A percentile compares a stretch with the other conserved stretches of the same genome.
These are phyloP conservation scores for Cardiocondyla obscurior DNA, from an alignment of 1,140 invertebrate genomes.

Conservation along the genomic window DNA sequence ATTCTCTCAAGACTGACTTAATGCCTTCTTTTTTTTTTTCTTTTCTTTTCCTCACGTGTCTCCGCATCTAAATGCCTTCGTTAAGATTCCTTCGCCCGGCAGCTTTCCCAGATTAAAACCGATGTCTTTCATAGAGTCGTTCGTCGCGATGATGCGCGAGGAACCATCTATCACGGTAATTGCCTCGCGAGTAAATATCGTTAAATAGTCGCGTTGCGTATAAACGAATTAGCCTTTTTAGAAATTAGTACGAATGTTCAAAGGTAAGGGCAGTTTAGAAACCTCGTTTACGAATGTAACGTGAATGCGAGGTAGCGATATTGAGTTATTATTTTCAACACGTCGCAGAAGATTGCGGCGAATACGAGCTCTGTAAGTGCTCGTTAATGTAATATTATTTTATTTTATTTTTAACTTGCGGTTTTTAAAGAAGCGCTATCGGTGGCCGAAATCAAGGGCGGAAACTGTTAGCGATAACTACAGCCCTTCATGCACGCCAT, in stretches of 20 bases:
- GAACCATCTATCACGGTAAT: neutral
- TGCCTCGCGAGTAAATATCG: neutral
- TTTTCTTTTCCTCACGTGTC: neutral
- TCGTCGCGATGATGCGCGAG: neutral
- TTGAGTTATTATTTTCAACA: neutral
- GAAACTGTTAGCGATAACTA: constrained; percentile 57
- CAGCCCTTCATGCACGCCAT: neutral
- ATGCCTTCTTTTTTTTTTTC: neutral
- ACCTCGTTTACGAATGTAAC: no score
- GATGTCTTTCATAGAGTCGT: neutral
- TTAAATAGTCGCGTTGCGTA: neutral
- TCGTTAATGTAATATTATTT: neutral
- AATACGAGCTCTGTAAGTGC: neutral
- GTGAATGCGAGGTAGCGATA: no score
- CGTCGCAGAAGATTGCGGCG: neutral
- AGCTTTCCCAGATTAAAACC: neutral
- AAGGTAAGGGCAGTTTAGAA: no score
- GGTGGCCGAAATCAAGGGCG: constrained; percentile 48
- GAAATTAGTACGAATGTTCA: no score
- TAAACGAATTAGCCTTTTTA: neutral
- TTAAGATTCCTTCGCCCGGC: neutral
- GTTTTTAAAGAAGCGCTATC: constrained; percentile 23
- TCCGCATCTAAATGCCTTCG: neutral
- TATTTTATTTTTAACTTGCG: neutral
- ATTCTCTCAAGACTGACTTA: neutral